A percentile compares a stretch with the other conserved stretches of the same genome.
Evolutionary conservation across 2,797 vertebrate species (phyloP).

Genomic region (Gadopsis marmoratus): DNA sequence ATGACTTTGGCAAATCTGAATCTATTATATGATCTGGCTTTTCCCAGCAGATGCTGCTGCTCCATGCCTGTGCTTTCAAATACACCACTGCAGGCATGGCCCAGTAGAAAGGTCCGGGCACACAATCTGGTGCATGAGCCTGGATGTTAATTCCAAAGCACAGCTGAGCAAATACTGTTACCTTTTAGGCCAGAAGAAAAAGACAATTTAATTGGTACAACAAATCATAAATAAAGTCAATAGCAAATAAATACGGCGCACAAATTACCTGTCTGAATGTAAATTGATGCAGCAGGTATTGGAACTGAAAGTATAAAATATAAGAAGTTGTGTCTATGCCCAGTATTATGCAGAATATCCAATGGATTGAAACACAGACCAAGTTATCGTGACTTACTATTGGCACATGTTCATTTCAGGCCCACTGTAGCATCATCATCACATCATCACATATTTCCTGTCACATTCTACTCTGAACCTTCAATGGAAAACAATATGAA

Average conservation of each 20-base stretch:
- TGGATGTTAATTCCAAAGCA: constrained; percentile 64
- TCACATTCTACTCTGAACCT: not conserved
- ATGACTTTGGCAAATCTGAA: constrained; percentile 75
- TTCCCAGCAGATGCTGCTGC: constrained; percentile 66
- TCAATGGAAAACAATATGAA: not conserved
- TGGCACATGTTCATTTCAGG: not conserved
- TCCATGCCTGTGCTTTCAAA: constrained; percentile 64
- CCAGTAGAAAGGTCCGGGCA: constrained; percentile 56
- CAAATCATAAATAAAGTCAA: constrained; percentile 60
- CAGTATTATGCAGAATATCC: not conserved
- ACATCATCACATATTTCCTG: not conserved
- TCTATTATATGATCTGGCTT: constrained; percentile 77
- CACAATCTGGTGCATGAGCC: constrained; percentile 67
- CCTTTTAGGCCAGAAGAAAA: constrained; percentile 60
- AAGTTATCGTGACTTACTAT: not conserved
- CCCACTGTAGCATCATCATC: not conserved
- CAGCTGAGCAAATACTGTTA: constrained; percentile 79
- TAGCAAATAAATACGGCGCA: constrained; percentile 39
- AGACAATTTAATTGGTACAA: constrained; percentile 59
- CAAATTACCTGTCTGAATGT: constrained; percentile 26
- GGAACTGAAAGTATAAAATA: constrained; percentile 1
- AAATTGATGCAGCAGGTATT: constrained; percentile 20
- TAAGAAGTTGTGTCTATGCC: not conserved
- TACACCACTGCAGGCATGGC: constrained; percentile 61
- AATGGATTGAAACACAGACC: not conserved